Base-by-base conservation (phyloP, 2,888 invertebrate species). In the Steinernema scapterisci region DNA sequence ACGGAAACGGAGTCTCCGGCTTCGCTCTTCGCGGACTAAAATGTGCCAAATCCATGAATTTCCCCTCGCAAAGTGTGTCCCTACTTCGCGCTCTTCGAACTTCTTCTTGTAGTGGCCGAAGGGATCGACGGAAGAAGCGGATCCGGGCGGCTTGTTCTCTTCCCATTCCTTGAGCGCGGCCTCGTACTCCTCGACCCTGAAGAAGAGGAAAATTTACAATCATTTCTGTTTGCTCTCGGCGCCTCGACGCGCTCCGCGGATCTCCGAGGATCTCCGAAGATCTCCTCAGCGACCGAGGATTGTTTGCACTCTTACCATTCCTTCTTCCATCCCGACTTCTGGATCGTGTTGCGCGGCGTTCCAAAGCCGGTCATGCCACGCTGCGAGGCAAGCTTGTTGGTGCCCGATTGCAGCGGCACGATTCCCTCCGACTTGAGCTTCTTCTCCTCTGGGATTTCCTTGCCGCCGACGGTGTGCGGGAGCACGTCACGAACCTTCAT, bases 301-400 rank as follows among this genome's bases (percentile, higher is more conserved):
- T 51, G 54, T 73, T 75, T 21, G 70, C 63, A 23, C 21, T 76
- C 78, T 31, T 43, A 85, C 87, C 87, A 87, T 84, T 87, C 87
- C 77, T 88, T 87, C 81, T 87, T 87, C 87, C 87, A 87, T 71
- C 86, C 88, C 43, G 76, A 72, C 51, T 76, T 79, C 51, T 77
- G 77, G 45, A 80, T 79, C 52, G 84, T 86, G 81, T 87, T 87
- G 74, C 90, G 84, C 19, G 89, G 88, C 48, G 90, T 89, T 44
- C 91, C 91, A 84, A 90, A 90, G 13, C 90, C 89, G 63, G 89
- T 90, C 89, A 89, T 90, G 71, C 89, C 89, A 21, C 88, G 83
- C 83, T 90, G 90, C 44, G 89, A 89, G 48, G 90, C 90, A 46
- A 90, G 89, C 81, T 88, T 88, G 86, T 90, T 90, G 72, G 89